Base-by-base conservation (phyloP, 2,113 vertebrate species). In the Pitta sordida region DNA sequence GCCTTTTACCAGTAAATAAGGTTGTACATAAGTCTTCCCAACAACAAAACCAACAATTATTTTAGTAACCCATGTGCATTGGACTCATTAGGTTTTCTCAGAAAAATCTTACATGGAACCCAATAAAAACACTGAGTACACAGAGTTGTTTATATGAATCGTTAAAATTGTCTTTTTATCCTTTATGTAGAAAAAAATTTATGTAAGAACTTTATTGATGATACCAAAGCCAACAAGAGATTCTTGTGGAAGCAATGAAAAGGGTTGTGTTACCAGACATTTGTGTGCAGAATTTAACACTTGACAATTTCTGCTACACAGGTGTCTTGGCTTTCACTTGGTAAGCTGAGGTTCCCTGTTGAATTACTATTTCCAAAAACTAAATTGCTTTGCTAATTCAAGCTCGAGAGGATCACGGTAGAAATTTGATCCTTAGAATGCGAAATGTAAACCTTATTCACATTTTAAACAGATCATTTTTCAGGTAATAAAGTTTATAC, bases 341-440 rank as follows among this genome's bases (percentile, higher is more conserved):
- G 30, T 70, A 89, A 85, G 32, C 83, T 78, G 43, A 63, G 68
- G 32, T 51, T 93, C 65, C 73, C 74, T 48, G 27, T 49, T 74
- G 81, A 79, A 69, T 91, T 88, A 48, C 64, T 36, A n/a, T 79
- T 90, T 82, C 68, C 51, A 69, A 84, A 88, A 68, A 20, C 41
- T 60, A 48, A 86, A 85, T 52, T 81, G 59, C 43, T 85, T 91
- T 94, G 64, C 68, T 90, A 81, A 86, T 68, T 73, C 36, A 71
- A 37, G 27, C 68, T 44, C 39, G 37, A 53, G 91, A 77, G 22
- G 32, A 7, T 58, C 36, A 16, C 34, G 20, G 21, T 32, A 82
- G 84, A 77, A 86, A 91, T 91, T 59, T 69, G 41, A 64, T 71
- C 32, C 56, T 63, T 34, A 34, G 32, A 43, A 27, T 37, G 22